Conservation (phyloP, 2,797 vertebrate species). For the Pipistrellus pygmaeus region DNA sequence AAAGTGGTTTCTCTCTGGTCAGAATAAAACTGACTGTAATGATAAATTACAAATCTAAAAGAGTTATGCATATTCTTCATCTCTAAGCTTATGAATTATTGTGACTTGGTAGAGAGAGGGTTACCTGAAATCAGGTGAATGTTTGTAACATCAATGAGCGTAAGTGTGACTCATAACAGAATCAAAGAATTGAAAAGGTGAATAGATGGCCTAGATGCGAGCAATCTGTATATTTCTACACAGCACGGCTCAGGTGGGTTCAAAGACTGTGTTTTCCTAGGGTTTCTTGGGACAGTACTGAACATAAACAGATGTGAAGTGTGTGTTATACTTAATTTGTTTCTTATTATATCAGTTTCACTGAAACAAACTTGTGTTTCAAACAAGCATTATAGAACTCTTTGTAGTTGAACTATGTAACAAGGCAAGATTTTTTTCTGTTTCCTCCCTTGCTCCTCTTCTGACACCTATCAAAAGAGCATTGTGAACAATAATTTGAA, state of each 20-base stretch:
- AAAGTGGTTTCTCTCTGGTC: conserved; percentile 24
- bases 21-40: background rate
- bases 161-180: background rate
- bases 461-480: background rate
- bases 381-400: background rate
- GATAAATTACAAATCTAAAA: background rate
- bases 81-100: background rate
- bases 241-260: background rate
- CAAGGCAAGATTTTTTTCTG: background rate
- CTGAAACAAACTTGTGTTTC: background rate
- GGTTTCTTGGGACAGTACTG: background rate
- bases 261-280: background rate
- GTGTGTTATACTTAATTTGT: background rate
- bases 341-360: background rate
- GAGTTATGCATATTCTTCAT: background rate
- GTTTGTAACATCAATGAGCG: background rate
- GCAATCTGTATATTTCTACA: background rate
- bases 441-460: background rate
- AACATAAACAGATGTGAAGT: background rate
- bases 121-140: background rate
- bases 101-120: background rate
- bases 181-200: background rate
- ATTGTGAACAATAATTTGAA: background rate
- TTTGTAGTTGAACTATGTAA: background rate
- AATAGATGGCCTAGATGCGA: background rate